Evolutionary conservation across 2,113 vertebrate species (phyloP).

Genomic region (Seriola quinqueradiata): DNA sequence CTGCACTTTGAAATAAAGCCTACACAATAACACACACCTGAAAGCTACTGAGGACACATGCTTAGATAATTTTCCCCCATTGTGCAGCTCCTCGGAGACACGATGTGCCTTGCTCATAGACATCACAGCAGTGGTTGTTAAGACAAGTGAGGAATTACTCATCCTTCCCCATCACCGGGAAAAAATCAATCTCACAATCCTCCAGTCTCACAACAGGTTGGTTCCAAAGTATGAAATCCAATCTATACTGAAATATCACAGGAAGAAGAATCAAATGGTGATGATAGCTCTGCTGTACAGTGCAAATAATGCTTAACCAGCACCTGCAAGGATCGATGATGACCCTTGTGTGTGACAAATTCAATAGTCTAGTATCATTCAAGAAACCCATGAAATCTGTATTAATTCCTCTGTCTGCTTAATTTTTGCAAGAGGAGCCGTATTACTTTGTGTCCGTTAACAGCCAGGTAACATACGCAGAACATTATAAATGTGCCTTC

Average conservation of each 20-base stretch:
- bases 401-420: too few species aligned
- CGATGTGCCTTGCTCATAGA: background rate
- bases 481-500: too few species aligned
- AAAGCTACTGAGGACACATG: background rate
- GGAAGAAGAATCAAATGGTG: background rate
- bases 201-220: background rate
- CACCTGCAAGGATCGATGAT: background rate
- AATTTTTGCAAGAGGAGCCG: too few species aligned
- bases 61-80: background rate
- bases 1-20: background rate
- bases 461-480: too few species aligned
- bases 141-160: background rate
- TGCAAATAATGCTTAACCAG: background rate
- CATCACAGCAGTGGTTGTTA: background rate
- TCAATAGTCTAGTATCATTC: too few species aligned
- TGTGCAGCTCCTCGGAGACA: background rate
- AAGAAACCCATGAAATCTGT: too few species aligned
- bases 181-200: slow-evolving; percentile 15
- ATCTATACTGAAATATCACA: slow-evolving; percentile 15
- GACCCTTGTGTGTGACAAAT: background rate
- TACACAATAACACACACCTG: background rate
- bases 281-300: background rate
- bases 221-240: slow-evolving; percentile 28
- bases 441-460: too few species aligned
- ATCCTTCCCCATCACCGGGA: fast-evolving